phyloP scores from a whole-genome alignment of 37 sponge, comb jelly and placozoan species.

The Axinella damicornis region DNA sequence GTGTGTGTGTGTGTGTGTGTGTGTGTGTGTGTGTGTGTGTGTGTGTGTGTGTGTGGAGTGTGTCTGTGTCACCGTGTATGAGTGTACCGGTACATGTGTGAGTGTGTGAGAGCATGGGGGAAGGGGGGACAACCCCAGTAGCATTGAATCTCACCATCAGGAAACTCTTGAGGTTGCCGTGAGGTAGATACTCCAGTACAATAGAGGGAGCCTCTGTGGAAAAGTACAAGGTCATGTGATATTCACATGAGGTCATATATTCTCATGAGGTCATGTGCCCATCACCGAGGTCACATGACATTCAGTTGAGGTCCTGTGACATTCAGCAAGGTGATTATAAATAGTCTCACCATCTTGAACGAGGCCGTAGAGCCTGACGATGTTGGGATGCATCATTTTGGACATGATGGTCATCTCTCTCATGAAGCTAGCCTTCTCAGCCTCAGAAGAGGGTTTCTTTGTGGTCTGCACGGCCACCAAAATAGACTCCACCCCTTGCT shows the following conservation, averaged over 20 bases:
- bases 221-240: too few relatives aligned
- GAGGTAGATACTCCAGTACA: constrained; percentile 61
- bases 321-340: neutral
- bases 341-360: constrained; percentile 13
- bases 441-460: neutral
- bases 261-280: too few relatives aligned
- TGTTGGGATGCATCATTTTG: constrained; percentile 49
- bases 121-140: too few relatives aligned
- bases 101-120: too few relatives aligned
- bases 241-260: too few relatives aligned
- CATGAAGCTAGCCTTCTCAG: neutral
- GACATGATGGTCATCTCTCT: constrained; percentile 41
- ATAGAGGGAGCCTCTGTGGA: constrained; percentile 7
- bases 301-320: too few relatives aligned
- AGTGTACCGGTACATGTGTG: neutral
- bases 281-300: too few relatives aligned
- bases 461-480: constrained; percentile 26
- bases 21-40: too few relatives aligned
- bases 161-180: constrained; percentile 61
- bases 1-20: constrained; percentile 8
- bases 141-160: constrained; percentile 36
- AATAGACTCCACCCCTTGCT: neutral
- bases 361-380: constrained; percentile 44
- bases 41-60: too few relatives aligned
- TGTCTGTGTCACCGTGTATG: neutral